Conservation (phyloP, 2,888 invertebrate species). For the Campaea margaritaria region DNA sequence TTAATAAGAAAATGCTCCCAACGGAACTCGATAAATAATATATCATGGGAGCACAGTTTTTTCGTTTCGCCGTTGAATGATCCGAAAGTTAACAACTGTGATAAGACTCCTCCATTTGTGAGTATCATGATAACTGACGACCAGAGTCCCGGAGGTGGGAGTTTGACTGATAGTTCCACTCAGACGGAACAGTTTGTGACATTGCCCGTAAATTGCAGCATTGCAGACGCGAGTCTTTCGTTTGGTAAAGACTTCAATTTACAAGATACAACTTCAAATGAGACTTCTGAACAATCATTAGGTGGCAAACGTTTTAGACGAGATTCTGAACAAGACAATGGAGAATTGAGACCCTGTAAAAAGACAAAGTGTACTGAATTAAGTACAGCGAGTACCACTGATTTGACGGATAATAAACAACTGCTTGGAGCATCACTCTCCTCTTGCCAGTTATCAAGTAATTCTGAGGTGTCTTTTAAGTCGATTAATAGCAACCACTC, state of each 20-base stretch:
- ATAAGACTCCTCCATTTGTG: constrained; percentile 67
- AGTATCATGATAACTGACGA: constrained; percentile 65
- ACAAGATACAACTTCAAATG: constrained; percentile 58
- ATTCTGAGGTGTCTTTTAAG: constrained; percentile 65
- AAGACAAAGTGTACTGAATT: constrained; percentile 68
- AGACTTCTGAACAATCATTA: constrained; percentile 57
- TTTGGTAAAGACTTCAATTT: constrained; percentile 63
- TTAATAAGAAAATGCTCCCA: constrained; percentile 65
- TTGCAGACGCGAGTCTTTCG: constrained; percentile 64
- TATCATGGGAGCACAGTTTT: constrained; percentile 70
- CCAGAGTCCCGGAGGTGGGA: constrained; percentile 48
- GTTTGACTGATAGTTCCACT: constrained; percentile 58
- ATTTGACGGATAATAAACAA: constrained; percentile 55
- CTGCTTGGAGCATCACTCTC: constrained; percentile 47
- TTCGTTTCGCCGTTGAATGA: constrained; percentile 51
- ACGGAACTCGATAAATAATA: constrained; percentile 58
- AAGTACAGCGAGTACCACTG: constrained; percentile 62
- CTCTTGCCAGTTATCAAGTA: constrained; percentile 60
- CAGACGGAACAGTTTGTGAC: constrained; percentile 64
- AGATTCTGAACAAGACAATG: constrained; percentile 57
- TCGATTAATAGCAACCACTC: constrained; percentile 72
- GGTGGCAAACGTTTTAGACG: constrained; percentile 65
- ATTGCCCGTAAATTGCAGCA: constrained; percentile 52
- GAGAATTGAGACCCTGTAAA: constrained; percentile 61
- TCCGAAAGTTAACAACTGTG: constrained; percentile 50